Evolutionary conservation across 2,888 invertebrate genomes (phyloP).

Genomic region (Serripes groenlandicus): DNA sequence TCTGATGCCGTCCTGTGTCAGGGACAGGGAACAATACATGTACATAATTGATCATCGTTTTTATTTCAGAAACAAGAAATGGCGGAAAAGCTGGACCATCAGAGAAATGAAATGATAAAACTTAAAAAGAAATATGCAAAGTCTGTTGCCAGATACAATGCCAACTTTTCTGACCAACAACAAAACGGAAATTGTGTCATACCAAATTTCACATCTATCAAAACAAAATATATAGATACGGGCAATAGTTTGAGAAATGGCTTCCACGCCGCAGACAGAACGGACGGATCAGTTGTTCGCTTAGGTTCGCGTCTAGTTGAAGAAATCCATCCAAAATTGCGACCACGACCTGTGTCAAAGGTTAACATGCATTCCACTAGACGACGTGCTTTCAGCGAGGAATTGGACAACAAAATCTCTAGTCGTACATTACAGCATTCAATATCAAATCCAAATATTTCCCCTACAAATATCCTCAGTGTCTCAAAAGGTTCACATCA

Average conservation of each 20-base stretch:
- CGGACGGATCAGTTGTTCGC: not conserved
- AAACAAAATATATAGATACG: slow-evolving; percentile 6
- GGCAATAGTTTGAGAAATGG: not conserved
- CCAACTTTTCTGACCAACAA: slow-evolving; percentile 6
- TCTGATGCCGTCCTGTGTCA: no score
- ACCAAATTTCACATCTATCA: not conserved
- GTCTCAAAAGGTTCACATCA: not conserved
- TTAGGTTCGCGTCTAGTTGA: not conserved
- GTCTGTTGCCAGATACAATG: slow-evolving; percentile 12
- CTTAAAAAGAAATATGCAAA: slow-evolving; percentile 20
- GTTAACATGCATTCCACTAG: slow-evolving; percentile 5
- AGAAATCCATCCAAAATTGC: slow-evolving; percentile 1
- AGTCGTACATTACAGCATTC: not conserved
- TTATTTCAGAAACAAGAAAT: slow-evolving; percentile 1
- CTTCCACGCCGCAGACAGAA: not conserved
- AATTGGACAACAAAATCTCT: no score
- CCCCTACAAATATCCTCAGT: not conserved
- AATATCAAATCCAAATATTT: slow-evolving; percentile 6
- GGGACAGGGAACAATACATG: no score
- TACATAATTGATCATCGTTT: no score
- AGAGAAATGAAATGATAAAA: not conserved
- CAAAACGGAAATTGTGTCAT: not conserved
- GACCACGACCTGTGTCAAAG: slow-evolving; percentile 10
- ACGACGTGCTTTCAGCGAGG: not conserved
- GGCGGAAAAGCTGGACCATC: not conserved